Evolutionary conservation across 2,888 invertebrate species (phyloP).

Genomic region (Pardosa pseudoannulata): DNA sequence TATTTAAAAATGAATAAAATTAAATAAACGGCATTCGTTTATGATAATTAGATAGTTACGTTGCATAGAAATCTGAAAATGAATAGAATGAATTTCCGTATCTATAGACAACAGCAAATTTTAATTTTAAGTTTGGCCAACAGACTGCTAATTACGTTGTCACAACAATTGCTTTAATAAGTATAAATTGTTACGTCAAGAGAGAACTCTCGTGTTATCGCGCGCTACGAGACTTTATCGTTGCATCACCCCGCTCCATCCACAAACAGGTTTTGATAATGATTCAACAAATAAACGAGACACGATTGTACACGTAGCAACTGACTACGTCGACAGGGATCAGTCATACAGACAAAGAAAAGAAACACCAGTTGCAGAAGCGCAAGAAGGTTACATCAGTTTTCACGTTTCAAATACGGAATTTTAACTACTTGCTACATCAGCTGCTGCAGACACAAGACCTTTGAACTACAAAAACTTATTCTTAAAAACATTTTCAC

Average conservation of each 20-base stretch:
- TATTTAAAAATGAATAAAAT: no score
- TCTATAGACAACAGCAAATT: neutral
- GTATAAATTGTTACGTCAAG: neutral
- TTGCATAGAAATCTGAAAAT: no score
- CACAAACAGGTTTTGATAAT: neutral
- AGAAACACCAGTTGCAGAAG: no score
- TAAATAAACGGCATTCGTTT: no score
- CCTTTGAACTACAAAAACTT: no score
- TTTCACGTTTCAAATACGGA: no score
- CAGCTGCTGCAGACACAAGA: no score
- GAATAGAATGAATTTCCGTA: no score
- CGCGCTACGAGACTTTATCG: neutral
- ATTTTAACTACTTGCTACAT: no score
- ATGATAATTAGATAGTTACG: no score
- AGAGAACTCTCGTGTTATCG: neutral
- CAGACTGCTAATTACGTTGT: neutral
- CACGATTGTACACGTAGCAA: neutral
- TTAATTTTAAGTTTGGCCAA: neutral
- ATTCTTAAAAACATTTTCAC: no score
- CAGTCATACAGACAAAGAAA: neutral
- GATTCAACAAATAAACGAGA: neutral
- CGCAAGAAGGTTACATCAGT: no score
- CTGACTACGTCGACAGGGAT: neutral
- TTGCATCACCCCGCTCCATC: neutral
- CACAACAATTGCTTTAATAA: neutral